Conservation (phyloP, 35 echinoderm and acorn worm species). For the Stichopus chloronotus region DNA sequence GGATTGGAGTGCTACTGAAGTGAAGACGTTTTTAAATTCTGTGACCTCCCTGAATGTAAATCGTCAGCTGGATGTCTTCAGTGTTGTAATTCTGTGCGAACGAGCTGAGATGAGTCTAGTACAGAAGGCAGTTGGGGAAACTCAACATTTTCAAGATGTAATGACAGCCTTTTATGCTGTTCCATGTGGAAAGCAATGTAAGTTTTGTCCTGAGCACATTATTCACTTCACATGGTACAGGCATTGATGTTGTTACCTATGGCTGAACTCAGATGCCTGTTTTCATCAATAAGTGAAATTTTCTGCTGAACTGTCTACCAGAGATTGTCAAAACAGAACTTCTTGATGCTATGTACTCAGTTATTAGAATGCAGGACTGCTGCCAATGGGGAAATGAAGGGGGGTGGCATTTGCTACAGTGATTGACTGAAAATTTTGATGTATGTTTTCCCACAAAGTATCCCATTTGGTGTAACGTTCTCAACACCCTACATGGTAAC, state of each 20-base stretch:
- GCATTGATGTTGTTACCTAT: background rate
- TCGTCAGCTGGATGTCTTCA: too few species aligned
- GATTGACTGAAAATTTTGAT: too few species aligned
- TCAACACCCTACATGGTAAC: too few species aligned
- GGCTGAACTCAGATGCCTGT: background rate
- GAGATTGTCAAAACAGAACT: background rate
- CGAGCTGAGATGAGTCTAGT: too few species aligned
- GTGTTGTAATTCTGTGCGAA: too few species aligned
- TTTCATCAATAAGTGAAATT: background rate
- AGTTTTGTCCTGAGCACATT: background rate
- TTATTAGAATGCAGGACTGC: background rate
- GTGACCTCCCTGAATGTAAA: too few species aligned
- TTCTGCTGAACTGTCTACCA: background rate
- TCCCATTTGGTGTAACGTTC: too few species aligned
- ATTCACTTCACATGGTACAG: background rate
- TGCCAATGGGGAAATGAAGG: too few species aligned
- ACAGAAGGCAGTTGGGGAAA: background rate
- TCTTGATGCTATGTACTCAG: background rate
- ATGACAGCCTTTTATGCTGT: conserved; percentile 1
- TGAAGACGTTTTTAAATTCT: too few species aligned
- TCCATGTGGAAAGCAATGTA: background rate
- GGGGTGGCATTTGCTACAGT: too few species aligned
- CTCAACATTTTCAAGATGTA: conserved; percentile 7
- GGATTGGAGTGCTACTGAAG: too few species aligned
- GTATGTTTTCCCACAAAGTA: too few species aligned